Evolutionary conservation across 2,113 vertebrate species (phyloP).

Genomic region (Podarcis raffonei): DNA sequence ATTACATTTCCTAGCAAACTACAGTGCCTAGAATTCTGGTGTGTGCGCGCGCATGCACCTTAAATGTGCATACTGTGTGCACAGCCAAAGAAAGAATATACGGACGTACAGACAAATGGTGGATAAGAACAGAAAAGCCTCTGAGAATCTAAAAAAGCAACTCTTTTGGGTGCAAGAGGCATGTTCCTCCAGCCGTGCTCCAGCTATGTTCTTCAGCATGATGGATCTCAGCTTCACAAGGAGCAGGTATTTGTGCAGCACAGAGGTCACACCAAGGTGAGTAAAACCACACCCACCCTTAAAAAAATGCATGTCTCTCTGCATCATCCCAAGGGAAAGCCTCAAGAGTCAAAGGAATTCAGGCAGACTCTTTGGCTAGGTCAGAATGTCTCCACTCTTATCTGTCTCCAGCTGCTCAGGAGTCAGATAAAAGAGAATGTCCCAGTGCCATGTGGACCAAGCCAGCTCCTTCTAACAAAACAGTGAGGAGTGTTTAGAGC

Average conservation of each 20-base stretch:
- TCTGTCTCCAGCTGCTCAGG: conserved; percentile 66
- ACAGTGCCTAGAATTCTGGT: no score
- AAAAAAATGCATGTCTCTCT: neutral
- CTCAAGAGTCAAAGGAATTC: conserved; percentile 46
- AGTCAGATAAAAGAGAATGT: conserved; percentile 64
- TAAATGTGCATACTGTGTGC: no score
- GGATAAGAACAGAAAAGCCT: neutral
- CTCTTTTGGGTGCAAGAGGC: neutral
- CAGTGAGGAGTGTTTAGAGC: conserved; percentile 61
- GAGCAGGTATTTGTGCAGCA: neutral
- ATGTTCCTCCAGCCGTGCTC: neutral
- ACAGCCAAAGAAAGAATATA: neutral
- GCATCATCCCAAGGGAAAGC: neutral
- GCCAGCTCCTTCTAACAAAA: conserved; percentile 40
- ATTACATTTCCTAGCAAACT: no score
- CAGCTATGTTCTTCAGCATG: no score
- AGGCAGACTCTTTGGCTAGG: conserved; percentile 50
- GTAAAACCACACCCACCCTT: conserved; percentile 12
- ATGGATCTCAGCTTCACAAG: neutral
- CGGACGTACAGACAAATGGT: neutral
- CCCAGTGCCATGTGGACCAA: conserved; percentile 49
- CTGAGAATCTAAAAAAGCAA: neutral
- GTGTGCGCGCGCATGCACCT: no score
- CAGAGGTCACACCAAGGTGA: neutral
- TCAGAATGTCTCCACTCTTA: conserved; percentile 61